Conservation (phyloP, 2,113 vertebrate species). For the Xyrauchen texanus region DNA sequence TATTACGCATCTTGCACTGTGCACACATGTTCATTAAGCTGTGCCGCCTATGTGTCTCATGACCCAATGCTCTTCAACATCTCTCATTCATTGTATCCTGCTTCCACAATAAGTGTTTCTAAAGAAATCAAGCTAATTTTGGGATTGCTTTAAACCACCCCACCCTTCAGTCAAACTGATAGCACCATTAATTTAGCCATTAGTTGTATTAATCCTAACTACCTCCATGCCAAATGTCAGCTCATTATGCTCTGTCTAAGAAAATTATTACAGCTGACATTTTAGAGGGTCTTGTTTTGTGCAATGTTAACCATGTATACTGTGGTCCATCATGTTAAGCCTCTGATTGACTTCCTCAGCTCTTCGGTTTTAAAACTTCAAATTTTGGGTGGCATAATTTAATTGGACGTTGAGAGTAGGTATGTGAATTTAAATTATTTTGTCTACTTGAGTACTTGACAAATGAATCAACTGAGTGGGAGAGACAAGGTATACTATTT, state of each 20-base stretch:
- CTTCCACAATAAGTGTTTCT: constrained; percentile 65
- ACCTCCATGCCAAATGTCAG: constrained; percentile 56
- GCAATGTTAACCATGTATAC: constrained; percentile 36
- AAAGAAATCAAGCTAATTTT: constrained; percentile 64
- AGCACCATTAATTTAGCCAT: constrained; percentile 68
- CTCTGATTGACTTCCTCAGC: constrained; percentile 16
- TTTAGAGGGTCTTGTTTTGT: constrained; percentile 23
- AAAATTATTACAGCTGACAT: constrained; percentile 43
- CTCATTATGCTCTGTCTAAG: constrained; percentile 33
- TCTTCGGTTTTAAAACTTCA: background rate
- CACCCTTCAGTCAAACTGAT: constrained; percentile 57
- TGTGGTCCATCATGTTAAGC: constrained; percentile 20
- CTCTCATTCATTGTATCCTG: constrained; percentile 49
- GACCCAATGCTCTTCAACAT: background rate
- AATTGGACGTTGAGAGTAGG: no score
- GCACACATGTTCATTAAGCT: background rate
- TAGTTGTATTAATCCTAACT: constrained; percentile 62
- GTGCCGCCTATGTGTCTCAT: constrained; percentile 7
- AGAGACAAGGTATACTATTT: no score
- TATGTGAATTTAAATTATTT: no score
- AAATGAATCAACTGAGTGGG: no score
- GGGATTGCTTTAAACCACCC: constrained; percentile 59
- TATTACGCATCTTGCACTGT: background rate
- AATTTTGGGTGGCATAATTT: no score
- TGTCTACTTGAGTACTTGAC: no score